phyloP scores from a whole-genome alignment of 1,140 invertebrate genomes.

The Babylonia areolata region DNA sequence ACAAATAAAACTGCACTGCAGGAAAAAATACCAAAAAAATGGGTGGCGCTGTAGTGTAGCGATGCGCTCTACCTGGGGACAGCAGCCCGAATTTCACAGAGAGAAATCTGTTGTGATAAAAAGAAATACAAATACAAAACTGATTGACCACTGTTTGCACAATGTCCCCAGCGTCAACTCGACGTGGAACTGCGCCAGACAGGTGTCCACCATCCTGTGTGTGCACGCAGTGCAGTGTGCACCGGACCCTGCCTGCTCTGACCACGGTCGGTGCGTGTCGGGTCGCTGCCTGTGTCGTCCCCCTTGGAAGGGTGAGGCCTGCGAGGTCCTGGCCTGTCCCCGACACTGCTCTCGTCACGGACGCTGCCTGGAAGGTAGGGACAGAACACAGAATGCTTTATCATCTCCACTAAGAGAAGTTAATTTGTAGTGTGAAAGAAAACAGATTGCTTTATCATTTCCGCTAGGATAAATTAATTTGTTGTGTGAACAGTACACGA shows the following conservation, averaged over 20 bases:
- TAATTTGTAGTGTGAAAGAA: neutral
- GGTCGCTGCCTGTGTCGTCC: conserved; percentile 71
- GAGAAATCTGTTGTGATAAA: too few relatives aligned
- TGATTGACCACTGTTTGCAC: too few relatives aligned
- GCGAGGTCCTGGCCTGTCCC: conserved; percentile 69
- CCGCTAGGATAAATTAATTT: neutral
- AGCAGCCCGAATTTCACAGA: too few relatives aligned
- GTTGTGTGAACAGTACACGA: neutral
- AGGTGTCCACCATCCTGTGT: conserved; percentile 75
- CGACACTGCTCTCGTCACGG: conserved; percentile 68
- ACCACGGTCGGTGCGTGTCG: conserved; percentile 66
- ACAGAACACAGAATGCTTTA: neutral
- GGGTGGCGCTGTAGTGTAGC: too few relatives aligned
- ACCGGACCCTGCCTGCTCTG: conserved; percentile 60
- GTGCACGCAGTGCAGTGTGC: conserved; percentile 70
- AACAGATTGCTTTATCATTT: too few relatives aligned
- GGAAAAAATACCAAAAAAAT: too few relatives aligned
- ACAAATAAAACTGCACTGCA: too few relatives aligned
- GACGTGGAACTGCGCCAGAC: conserved; percentile 68
- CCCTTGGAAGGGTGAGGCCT: conserved; percentile 66
- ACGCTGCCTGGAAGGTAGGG: conserved; percentile 64
- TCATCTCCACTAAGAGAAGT: neutral
- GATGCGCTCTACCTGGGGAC: too few relatives aligned
- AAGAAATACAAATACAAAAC: too few relatives aligned
- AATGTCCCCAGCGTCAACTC: conserved; percentile 56